phyloP scores from a whole-genome alignment of 2,113 vertebrate species.

The Aldabrachelys gigantea region DNA sequence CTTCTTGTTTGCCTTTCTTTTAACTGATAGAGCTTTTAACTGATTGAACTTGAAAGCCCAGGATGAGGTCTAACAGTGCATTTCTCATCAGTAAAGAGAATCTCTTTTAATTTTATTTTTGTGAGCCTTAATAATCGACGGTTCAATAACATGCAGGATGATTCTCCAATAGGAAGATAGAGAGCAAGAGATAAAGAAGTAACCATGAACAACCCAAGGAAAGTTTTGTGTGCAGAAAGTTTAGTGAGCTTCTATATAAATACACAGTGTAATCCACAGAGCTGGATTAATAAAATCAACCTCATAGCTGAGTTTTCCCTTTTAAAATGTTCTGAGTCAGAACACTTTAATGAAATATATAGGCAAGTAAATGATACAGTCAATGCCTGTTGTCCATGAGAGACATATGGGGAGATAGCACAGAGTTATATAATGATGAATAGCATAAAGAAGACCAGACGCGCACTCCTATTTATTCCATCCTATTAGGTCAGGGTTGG shows the following conservation, averaged over 20 bases:
- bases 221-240: background rate
- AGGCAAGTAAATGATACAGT: background rate
- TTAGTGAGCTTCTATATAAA: background rate
- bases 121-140: background rate
- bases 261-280: background rate
- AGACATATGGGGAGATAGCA: background rate
- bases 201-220: rapidly evolving
- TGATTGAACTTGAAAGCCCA: too few species aligned
- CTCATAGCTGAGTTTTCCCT: background rate
- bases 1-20: background rate
- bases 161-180: background rate
- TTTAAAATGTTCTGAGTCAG: background rate
- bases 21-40: background rate
- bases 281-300: background rate
- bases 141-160: background rate
- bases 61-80: background rate
- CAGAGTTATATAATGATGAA: background rate
- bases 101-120: background rate
- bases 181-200: background rate
- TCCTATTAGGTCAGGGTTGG: background rate
- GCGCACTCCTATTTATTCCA: background rate
- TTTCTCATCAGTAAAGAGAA: background rate
- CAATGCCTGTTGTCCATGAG: background rate
- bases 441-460: background rate
- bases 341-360: background rate